phyloP scores from a whole-genome alignment of 1,140 invertebrate species.

The Holotrichia oblita region DNA sequence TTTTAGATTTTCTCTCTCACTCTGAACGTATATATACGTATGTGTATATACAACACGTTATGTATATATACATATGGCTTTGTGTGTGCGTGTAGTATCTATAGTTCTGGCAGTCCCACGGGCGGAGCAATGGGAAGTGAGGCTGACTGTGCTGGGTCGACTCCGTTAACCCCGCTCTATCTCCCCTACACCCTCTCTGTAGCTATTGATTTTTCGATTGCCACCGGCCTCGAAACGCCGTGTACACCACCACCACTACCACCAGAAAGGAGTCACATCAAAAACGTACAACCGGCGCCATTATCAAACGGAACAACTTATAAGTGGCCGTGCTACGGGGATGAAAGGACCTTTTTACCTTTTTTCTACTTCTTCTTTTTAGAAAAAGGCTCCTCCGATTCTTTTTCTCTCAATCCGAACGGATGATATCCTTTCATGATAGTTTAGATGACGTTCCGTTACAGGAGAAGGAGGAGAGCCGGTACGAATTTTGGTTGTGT shows the following conservation, averaged over 20 bases:
- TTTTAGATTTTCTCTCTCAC: not conserved
- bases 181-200: conserved; percentile 40
- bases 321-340: conserved; percentile 35
- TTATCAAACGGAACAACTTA: conserved; percentile 45
- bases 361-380: not conserved
- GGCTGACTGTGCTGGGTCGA: conserved; percentile 47
- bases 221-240: conserved; percentile 47
- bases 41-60: not conserved
- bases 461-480: too few species aligned
- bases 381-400: not conserved
- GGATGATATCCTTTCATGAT: conserved; percentile 8
- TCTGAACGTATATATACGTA: conserved; percentile 8
- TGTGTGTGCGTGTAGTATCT: conserved; percentile 9
- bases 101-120: conserved; percentile 44
- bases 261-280: conserved; percentile 47
- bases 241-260: conserved; percentile 10
- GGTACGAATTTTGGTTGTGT: not conserved
- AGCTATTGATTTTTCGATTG: conserved; percentile 52
- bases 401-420: not conserved
- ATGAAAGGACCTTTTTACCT: conserved; percentile 3
- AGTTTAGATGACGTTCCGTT: not conserved
- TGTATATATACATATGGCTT: not conserved
- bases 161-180: conserved; percentile 45
- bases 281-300: conserved; percentile 45
- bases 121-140: conserved; percentile 49